Conservation (phyloP, 2,797 vertebrate species). For the Acanthornis magna region DNA sequence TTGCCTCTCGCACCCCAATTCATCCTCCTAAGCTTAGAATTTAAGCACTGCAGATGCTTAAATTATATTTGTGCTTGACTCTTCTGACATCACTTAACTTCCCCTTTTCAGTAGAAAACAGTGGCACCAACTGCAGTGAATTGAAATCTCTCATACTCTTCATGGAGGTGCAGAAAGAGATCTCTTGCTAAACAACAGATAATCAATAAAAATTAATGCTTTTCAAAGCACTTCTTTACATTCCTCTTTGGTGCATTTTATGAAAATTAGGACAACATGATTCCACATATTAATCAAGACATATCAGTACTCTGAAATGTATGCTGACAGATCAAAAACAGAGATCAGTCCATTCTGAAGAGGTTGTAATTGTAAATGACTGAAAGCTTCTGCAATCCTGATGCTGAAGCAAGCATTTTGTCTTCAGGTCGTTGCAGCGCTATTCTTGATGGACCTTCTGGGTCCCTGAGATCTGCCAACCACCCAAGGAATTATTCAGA, state of each 20-base stretch:
- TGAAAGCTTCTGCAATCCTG: background rate
- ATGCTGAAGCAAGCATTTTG: background rate
- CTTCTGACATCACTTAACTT: background rate
- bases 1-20: background rate
- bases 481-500: slow-evolving; percentile 31
- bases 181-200: background rate
- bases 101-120: background rate
- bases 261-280: background rate
- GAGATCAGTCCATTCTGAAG: background rate
- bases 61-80: background rate
- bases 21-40: background rate
- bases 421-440: slow-evolving; percentile 55
- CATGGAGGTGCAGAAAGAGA: background rate
- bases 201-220: background rate
- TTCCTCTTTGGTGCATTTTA: background rate
- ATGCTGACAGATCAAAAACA: background rate
- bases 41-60: background rate
- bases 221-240: background rate
- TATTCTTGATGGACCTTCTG: slow-evolving; percentile 21
- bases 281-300: background rate
- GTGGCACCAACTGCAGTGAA: background rate
- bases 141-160: background rate
- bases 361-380: background rate
- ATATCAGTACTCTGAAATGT: background rate
- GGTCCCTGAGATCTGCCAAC: slow-evolving; percentile 46